Conservation (phyloP, 2,888 invertebrate species). For the Malachius bipustulatus region DNA sequence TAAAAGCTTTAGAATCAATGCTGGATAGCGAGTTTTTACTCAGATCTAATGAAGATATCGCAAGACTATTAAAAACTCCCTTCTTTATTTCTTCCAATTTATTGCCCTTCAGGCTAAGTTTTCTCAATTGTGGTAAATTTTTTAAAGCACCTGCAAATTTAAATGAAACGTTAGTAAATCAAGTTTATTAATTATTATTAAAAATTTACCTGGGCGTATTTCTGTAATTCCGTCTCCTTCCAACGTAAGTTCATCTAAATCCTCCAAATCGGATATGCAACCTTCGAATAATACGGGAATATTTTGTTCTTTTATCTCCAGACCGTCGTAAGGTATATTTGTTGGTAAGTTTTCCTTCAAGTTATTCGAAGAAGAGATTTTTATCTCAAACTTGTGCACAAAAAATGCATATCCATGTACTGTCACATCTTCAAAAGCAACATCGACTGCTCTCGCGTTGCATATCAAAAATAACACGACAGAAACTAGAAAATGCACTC, state of each 20-base stretch:
- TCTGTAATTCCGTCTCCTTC: slow-evolving; percentile 18
- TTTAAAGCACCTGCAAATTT: slow-evolving; percentile 15
- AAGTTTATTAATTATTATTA: background rate
- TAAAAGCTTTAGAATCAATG: slow-evolving; percentile 20
- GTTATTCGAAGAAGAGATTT: slow-evolving; percentile 19
- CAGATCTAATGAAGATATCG: slow-evolving; percentile 20
- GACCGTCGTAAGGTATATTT: slow-evolving; percentile 18
- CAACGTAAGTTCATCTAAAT: slow-evolving; percentile 24
- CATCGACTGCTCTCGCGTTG: too few species aligned
- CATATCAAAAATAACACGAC: too few species aligned
- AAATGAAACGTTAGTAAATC: background rate
- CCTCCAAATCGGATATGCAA: slow-evolving; percentile 21
- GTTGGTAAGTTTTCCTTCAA: slow-evolving; percentile 23
- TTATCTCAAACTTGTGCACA: slow-evolving; percentile 23
- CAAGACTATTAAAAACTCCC: slow-evolving; percentile 22
- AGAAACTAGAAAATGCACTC: too few species aligned
- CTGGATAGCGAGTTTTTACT: slow-evolving; percentile 19
- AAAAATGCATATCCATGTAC: slow-evolving; percentile 22
- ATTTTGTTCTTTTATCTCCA: slow-evolving; percentile 22
- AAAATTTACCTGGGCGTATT: slow-evolving; percentile 18
- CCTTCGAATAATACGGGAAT: slow-evolving; percentile 23
- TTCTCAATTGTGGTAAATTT: slow-evolving; percentile 19
- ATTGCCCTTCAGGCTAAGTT: slow-evolving; percentile 18
- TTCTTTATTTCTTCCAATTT: slow-evolving; percentile 19
- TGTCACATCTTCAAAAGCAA: slow-evolving; percentile 25